Conservation (phyloP, 1,140 invertebrate genomes). For the Drusus annulatus region DNA sequence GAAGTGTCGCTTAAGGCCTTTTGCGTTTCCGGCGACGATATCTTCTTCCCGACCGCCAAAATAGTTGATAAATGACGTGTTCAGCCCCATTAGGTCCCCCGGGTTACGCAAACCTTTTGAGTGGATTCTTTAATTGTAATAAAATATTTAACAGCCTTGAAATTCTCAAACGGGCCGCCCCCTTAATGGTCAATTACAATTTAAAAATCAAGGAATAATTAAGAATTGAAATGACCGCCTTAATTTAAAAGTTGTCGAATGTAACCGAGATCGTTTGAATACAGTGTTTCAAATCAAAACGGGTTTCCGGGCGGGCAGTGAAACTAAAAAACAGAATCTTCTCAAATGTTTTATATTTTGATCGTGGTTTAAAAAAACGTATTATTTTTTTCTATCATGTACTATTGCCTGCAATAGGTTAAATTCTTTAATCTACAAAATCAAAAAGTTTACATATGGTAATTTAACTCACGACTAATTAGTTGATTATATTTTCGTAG, state of each 20-base stretch:
- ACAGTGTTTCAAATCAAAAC: conserved; percentile 27
- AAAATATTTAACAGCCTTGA: conserved; percentile 12
- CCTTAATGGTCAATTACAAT: conserved; percentile 33
- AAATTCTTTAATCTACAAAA: no score
- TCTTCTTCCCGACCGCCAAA: no score
- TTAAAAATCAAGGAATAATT: conserved; percentile 23
- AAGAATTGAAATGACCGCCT: conserved; percentile 31
- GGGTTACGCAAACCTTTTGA: conserved; percentile 11
- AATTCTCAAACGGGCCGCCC: conserved; percentile 26
- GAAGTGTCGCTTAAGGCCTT: no score
- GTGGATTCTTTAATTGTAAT: conserved; percentile 15
- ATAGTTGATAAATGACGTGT: no score
- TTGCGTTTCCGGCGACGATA: no score
- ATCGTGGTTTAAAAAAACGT: no score
- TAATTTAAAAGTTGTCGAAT: conserved; percentile 24
- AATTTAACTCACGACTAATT: no score
- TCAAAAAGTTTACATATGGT: no score
- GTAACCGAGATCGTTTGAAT: conserved; percentile 31
- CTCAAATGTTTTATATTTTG: conserved; percentile 5
- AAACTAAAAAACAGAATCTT: not conserved
- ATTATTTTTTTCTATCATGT: no score
- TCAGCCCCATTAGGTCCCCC: not conserved
- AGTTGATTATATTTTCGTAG: no score
- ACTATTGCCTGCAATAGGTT: no score
- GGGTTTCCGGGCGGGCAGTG: conserved; percentile 24